A percentile compares a stretch with the other conserved stretches of the same genome.
Conservation (phyloP, 2,888 invertebrate species). For the Nemapogon koenigi region DNA sequence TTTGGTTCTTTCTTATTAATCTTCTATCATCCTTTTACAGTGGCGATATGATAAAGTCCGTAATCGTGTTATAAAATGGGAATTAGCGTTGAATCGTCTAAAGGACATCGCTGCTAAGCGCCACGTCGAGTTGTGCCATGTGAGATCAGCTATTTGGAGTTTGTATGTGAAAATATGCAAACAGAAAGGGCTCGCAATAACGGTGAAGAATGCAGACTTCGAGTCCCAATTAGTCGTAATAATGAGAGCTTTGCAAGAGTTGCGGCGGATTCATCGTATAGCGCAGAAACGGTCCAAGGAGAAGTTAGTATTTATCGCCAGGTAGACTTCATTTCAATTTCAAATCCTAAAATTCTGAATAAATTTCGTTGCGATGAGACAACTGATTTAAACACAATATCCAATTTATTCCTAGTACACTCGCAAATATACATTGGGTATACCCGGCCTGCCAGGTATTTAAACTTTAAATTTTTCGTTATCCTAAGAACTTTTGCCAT, state of each 20-base stretch:
- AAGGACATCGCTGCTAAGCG: slow-evolving; percentile 62
- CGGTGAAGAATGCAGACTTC: slow-evolving; percentile 53
- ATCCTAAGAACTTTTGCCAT: too few species aligned
- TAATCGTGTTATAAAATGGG: slow-evolving; percentile 67
- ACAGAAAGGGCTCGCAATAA: slow-evolving; percentile 52
- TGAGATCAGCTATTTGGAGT: slow-evolving; percentile 65
- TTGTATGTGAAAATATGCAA: slow-evolving; percentile 69
- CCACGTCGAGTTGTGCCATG: slow-evolving; percentile 63
- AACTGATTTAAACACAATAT: too few species aligned
- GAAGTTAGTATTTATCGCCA: too few species aligned
- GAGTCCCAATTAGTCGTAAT: slow-evolving; percentile 69
- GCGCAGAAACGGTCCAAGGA: slow-evolving; percentile 44
- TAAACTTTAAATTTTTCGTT: too few species aligned
- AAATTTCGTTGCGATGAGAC: too few species aligned
- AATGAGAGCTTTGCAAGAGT: slow-evolving; percentile 65
- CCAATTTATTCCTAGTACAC: too few species aligned
- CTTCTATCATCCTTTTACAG: too few species aligned
- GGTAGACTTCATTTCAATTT: too few species aligned
- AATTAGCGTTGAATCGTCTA: slow-evolving; percentile 62
- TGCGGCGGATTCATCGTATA: slow-evolving; percentile 51
- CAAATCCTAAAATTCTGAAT: too few species aligned
- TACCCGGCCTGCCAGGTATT: too few species aligned
- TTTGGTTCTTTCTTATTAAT: too few species aligned
- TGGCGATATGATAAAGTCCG: slow-evolving; percentile 66
- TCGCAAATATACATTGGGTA: too few species aligned